phyloP scores from a whole-genome alignment of 2,113 vertebrate species.

The Rhadina sibilatrix region DNA sequence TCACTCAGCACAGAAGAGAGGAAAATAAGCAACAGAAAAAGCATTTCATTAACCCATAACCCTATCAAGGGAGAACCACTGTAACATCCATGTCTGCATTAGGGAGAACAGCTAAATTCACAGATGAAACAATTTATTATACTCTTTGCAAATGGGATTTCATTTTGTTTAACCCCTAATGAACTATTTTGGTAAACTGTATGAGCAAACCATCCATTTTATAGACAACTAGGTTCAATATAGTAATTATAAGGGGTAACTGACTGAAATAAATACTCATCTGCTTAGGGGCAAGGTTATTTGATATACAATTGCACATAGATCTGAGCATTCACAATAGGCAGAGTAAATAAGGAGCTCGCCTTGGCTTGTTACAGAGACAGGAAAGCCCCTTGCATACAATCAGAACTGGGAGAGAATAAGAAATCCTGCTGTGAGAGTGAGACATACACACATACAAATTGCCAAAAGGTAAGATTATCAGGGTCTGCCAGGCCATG shows the following conservation, averaged over 20 bases:
- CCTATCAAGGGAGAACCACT: conserved; percentile 89
- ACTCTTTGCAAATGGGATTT: conserved; percentile 85
- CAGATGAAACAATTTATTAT: conserved; percentile 95
- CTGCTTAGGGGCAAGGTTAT: conserved; percentile 84
- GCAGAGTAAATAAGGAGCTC: conserved; percentile 43
- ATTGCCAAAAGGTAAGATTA: background rate
- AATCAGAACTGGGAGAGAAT: conserved; percentile 14
- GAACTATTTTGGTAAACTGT: conserved; percentile 87
- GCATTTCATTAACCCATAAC: conserved; percentile 99
- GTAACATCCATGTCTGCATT: conserved; percentile 97
- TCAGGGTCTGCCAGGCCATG: background rate
- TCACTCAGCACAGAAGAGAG: conserved; percentile 97
- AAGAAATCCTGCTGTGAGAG: conserved; percentile 21
- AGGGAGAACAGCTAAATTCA: conserved; percentile 94
- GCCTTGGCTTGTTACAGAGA: conserved; percentile 10
- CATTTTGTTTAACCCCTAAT: conserved; percentile 86
- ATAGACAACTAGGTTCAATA: conserved; percentile 89
- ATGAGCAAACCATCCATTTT: conserved; percentile 89
- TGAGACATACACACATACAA: background rate
- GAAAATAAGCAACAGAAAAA: conserved; percentile 96
- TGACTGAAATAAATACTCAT: conserved; percentile 89
- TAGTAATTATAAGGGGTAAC: conserved; percentile 91
- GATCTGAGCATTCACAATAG: conserved; percentile 66
- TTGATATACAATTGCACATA: conserved; percentile 73
- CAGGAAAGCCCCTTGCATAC: conserved; percentile 4